A percentile compares a stretch with the other conserved stretches of the same genome.
These are phyloP conservation scores for Echinometra lucunter DNA, from an alignment of 53 echinoderm and acorn worm species.

Conservation along the genomic window DNA sequence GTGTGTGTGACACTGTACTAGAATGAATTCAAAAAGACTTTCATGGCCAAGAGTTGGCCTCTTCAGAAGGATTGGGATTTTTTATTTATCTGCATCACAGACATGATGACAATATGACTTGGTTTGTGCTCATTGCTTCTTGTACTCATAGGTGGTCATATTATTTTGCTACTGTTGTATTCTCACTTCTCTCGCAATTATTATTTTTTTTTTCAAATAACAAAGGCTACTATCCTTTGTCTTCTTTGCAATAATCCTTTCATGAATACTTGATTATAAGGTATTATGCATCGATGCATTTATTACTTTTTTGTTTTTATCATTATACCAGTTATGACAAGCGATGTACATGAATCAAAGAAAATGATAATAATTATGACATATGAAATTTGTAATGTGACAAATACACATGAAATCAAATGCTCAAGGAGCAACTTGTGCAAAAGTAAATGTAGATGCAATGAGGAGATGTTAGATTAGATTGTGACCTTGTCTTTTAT, in stretches of 20 bases:
- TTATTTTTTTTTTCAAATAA: constrained; percentile 4
- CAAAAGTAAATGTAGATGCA: too few relatives aligned
- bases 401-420: too few relatives aligned
- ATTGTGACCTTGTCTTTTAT: background rate
- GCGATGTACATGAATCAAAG: background rate
- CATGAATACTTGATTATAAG: background rate
- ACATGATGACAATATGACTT: background rate
- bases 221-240: background rate
- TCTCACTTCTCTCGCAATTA: background rate
- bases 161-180: background rate
- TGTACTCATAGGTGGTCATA: background rate
- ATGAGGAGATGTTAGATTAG: background rate
- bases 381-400: too few relatives aligned
- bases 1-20: constrained; percentile 33
- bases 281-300: background rate
- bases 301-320: background rate
- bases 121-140: background rate
- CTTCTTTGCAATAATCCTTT: constrained; percentile 3
- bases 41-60: background rate
- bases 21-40: constrained; percentile 39
- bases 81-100: constrained; percentile 20
- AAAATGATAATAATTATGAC: too few relatives aligned
- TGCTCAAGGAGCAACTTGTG: background rate
- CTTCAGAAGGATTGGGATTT: background rate
- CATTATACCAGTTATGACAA: background rate